Evolutionary conservation across 2,113 vertebrate species (phyloP), one percentile per base, ranked within the genome.

Genomic region (Tupaia chinensis): DNA sequence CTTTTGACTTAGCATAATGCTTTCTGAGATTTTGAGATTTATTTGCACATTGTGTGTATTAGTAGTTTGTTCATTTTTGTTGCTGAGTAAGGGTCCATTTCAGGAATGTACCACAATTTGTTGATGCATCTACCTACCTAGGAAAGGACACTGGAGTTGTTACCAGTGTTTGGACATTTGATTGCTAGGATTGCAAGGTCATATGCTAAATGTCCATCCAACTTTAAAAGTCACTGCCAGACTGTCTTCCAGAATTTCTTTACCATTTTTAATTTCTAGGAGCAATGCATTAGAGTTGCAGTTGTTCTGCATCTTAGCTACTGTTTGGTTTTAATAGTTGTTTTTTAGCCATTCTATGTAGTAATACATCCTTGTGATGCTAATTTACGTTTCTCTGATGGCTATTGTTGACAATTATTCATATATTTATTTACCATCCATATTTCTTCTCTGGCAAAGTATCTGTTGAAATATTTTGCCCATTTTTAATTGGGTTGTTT

Each of bases 401-500:
- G 23, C 25, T 76, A 60, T 7, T 60, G 29, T 23, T 60, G n/a
- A 74, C 15, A 92, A 66, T 15, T 78, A 81, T 87, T 79, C 56
- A 32, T 84, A 3, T 53, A 25, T 53, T 78, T 65, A 65, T 61
- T 54, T 56, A n/a, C 56, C 29, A 77, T 81, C 23, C 27, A 44
- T 70, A 58, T 82, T 53, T 94, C 20, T 81, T 82, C 14, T 87
- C 70, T 76, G 22, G 23, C 14, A 56, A 95, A 60, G 25, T 70
- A 25, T 76, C 53, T 76, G 44, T 77, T 44, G 15, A 91, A 95
- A 81, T 72, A 65, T 34, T 44, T 77, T 79, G 68, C 16, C 66
- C 69, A 92, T 73, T 95, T 87, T 81, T 83, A 65, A n/a, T 79
- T 66, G 9, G 63, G 25, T 32, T 87, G 15, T 60, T 74, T 87